Base-by-base conservation (phyloP, 2,113 vertebrate species). In the Aspidoscelis tigris region DNA sequence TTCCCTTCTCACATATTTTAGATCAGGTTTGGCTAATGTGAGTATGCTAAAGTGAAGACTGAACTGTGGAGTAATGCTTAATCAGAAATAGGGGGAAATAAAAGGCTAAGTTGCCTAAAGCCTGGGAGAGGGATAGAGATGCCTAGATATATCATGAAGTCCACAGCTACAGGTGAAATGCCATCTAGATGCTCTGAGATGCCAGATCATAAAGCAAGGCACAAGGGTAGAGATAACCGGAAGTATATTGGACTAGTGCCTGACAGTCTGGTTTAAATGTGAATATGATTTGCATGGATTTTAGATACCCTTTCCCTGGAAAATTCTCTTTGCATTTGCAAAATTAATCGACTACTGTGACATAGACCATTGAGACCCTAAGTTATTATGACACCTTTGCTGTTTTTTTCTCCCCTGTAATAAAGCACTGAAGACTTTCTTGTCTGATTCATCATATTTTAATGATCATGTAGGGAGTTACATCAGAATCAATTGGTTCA, bases 381-480 rank as follows among this genome's bases (percentile, higher is more conserved):
- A 81, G 43, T 65, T 43, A 33, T 55, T 55, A 80, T 50, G 58
- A 47, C 24, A 7, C 81, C 9, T n/a, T 6, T 64, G 47, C 55
- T 84, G 53, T 39, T 21, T 20, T 33, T 26, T 69, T 10, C 33
- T 26, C 72, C 16, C 33, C n/a, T 55, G 33, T 76, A 82, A 76
- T 6, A 78, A 73, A 72, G 10, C 1, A 65, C 66, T 85, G 47
- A 41, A 12, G 26, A 18, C 73, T 2, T 26, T 80, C 33, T 55
- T 22, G 64, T 50, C n/a, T 20, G 72, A 55, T 76, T 24, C 72
- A 26, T 47, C 66, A 22, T 16, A 64, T 82, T 81, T 41, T 64
- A 44, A 74, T 71, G 85, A 58, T 55, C 76, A 47, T 76, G 65
- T 55, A 80, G 79, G 70, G 77, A 75, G 8, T 72, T 55, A n/a